Evolutionary conservation across 2,797 vertebrate genomes (phyloP).

Genomic region (Moxostoma hubbsi): DNA sequence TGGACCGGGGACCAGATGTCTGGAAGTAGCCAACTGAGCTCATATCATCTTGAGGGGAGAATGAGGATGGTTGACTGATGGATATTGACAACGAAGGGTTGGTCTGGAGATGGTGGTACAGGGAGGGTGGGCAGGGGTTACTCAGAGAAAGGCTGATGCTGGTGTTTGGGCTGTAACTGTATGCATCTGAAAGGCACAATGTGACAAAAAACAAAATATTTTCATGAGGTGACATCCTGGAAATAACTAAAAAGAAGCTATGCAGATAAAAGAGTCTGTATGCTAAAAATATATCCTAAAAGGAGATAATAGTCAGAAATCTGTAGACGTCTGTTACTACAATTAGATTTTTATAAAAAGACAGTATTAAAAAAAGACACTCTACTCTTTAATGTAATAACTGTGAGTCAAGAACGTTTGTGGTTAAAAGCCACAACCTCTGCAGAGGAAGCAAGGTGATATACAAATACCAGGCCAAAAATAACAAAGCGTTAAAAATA

Average conservation of each 20-base stretch:
- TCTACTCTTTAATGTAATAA: constrained; percentile 1
- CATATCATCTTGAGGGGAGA: constrained; percentile 78
- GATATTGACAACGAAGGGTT: constrained; percentile 83
- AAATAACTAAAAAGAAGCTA: constrained; percentile 7
- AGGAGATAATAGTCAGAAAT: neutral
- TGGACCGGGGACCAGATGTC: constrained; percentile 78
- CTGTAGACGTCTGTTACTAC: neutral
- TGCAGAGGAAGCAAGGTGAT: constrained; percentile 59
- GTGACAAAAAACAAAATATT: neutral
- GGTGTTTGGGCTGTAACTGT: constrained; percentile 84
- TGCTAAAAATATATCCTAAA: neutral
- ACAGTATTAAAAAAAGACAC: neutral
- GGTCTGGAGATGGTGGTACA: constrained; percentile 89
- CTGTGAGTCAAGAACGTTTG: constrained; percentile 27
- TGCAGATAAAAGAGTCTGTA: neutral
- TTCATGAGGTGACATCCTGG: neutral
- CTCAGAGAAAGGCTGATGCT: constrained; percentile 84
- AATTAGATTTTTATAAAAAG: constrained; percentile 1
- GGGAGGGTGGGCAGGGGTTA: constrained; percentile 83
- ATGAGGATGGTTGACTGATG: constrained; percentile 79
- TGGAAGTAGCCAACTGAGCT: constrained; percentile 82
- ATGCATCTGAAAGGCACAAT: constrained; percentile 84
- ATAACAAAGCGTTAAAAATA: constrained; percentile 63
- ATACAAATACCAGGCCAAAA: constrained; percentile 63
- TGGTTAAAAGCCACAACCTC: constrained; percentile 45